A percentile compares a stretch with the other conserved stretches of the same genome.
These are phyloP conservation scores for Corvus moneduloides DNA, from an alignment of 2,113 vertebrate genomes.

Conservation along the genomic window DNA sequence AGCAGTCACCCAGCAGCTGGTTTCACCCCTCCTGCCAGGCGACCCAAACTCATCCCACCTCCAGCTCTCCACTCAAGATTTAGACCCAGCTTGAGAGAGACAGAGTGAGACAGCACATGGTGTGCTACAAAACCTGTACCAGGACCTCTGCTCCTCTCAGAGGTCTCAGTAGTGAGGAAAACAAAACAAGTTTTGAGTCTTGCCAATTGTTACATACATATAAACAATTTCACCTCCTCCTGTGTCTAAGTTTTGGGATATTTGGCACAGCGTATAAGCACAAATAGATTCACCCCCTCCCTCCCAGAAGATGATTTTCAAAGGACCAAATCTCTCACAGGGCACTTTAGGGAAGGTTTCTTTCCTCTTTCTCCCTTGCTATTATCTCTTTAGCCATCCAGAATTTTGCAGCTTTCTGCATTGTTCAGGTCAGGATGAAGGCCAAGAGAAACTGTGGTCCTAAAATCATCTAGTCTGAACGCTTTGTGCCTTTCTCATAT, in stretches of 20 bases:
- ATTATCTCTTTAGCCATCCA: not conserved
- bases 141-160: not conserved
- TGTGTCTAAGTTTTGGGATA: not conserved
- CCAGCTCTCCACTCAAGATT: not conserved
- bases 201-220: not conserved
- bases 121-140: not conserved
- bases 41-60: not conserved
- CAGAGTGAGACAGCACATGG: fast-evolving
- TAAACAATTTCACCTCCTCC: constrained; percentile 6
- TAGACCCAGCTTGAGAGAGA: not conserved
- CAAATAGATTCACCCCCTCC: not conserved
- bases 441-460: not conserved
- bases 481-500: not conserved
- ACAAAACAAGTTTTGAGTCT: not conserved
- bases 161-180: not conserved
- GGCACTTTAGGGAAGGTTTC: not conserved
- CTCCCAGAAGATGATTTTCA: not conserved
- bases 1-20: not conserved
- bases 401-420: not conserved
- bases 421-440: not conserved
- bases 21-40: not conserved
- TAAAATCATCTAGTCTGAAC: not conserved
- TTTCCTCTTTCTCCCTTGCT: not conserved
- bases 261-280: not conserved
- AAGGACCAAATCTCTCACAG: not conserved